Evolutionary conservation across 2,888 invertebrate genomes (phyloP), one percentile per base, ranked within the genome.

Genomic region (Globia sparganii): DNA sequence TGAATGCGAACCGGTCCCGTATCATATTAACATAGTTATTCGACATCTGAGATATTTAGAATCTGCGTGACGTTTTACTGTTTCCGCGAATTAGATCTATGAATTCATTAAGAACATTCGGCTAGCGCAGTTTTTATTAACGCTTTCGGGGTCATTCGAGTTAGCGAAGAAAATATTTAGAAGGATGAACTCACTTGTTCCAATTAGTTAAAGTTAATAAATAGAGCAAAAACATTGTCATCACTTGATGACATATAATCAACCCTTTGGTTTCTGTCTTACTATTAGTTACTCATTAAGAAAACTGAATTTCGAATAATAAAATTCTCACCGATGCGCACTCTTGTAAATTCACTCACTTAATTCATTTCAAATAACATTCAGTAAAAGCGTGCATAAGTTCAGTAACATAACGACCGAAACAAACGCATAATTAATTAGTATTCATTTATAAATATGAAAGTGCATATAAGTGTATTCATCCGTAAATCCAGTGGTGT

Each of bases 401-500:
- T 72, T 71, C 46, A 67, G 70, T 65, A 67, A 73, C 49, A 49
- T 69, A 72, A 62, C 21, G 49, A 71, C 70, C 49, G 72, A 81
- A 75, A 68, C 59, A 74, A 73, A 74, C 4, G 28, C 31, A 62
- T 73, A 65, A 72, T 75, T 56, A 78, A 86, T 80, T 65, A 80
- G 43, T 64, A 79, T 80, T 77, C 56, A 81, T 72, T 77, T 73
- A 80, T 72, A 83, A 78, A 84, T 87, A 81, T 79, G 86, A 86
- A 89, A 88, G 86, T 86, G 86, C 83, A 85, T 88, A 85, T 91
- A 86, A 85, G 90, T 81, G 87, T 89, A 92, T 89, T 94, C 92
- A 93, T 93, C 92, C 92, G 91, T 92, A 92, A 92, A 93, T 94
- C 92, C 93, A 80, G 92, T 90, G 90, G 87, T 86, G 87, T 90